phyloP scores from a whole-genome alignment of 2,113 vertebrate species.

The Trogon melanurus region DNA sequence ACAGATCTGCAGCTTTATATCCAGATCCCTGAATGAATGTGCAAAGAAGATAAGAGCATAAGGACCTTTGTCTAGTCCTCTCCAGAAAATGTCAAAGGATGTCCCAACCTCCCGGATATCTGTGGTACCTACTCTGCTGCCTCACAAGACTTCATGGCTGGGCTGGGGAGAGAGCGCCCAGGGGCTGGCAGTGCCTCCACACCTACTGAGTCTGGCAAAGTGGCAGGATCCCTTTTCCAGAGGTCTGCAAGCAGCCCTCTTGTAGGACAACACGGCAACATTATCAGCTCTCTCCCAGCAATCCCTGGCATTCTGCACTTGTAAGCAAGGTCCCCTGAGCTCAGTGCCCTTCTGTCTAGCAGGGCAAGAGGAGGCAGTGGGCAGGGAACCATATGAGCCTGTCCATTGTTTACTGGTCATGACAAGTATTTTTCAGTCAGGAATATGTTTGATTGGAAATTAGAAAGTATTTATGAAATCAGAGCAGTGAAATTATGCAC shows the following conservation, averaged over 20 bases:
- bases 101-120: background rate
- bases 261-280: background rate
- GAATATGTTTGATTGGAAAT: background rate
- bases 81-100: background rate
- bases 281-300: background rate
- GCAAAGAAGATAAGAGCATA: background rate
- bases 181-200: fast-evolving
- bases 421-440: background rate
- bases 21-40: background rate
- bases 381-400: background rate
- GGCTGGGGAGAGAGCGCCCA: fast-evolving
- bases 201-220: background rate
- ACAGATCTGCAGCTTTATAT: background rate
- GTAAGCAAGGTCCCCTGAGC: background rate
- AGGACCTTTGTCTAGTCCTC: background rate
- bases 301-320: background rate
- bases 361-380: background rate
- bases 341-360: fast-evolving
- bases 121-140: background rate
- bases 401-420: fast-evolving
- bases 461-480: background rate
- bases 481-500: background rate
- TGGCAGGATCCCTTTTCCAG: background rate
- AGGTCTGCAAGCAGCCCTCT: background rate
- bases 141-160: fast-evolving